Evolutionary conservation across 2,113 vertebrate genomes (phyloP), one percentile per base, ranked within the genome.

Genomic region (Oryzias curvinotus): DNA sequence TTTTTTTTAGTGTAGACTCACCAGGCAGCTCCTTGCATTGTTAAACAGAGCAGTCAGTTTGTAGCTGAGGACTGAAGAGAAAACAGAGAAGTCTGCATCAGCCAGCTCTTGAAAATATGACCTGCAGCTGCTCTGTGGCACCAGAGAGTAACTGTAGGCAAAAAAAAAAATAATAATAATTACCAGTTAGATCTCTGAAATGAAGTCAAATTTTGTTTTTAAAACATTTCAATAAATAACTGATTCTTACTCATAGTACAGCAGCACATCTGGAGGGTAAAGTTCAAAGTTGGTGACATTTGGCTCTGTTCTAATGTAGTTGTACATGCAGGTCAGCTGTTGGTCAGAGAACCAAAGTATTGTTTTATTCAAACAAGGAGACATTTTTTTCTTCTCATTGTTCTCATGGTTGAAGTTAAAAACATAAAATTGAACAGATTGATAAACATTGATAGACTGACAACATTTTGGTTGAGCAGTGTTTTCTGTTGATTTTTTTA

Each of bases 241-340:
- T n/a, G 8, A 21, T 21, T 82, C 90, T 62, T 80, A 93, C 92
- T 91, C 53, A 25, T 91, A 93, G 66, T 92, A 92, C 21, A 93
- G 77, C 58, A 93, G 81, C 72, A 92, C 0, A 1, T 93, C 88
- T 0, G 51, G 57, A 19, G 91, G 91, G 36, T 80, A 91, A 25
- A 82, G 60, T 13, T 21, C 3, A 53, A 89, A 93, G 57, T 1
- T 48, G 19, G 50, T 52, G 56, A 16, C 45, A 0, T 81, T 50
- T 0, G 73, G 0, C 0, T 82, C 73, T 0, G 0, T n/a, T 52
- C n/a, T 85, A 1, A 93, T 82, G 68, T 85, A 70, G 77, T 85
- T 83, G 76, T 89, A 87, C 91, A 93, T 93, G 75, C 91, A 93
- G 62, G 85, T 91, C 71, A 93, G 51, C 92, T 93, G 81, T 58